Percentiles rank a stretch among this genome's conserved stretches.
Evolutionary conservation across 2,888 invertebrate species (phyloP).

Genomic region (Meganola albula): DNA sequence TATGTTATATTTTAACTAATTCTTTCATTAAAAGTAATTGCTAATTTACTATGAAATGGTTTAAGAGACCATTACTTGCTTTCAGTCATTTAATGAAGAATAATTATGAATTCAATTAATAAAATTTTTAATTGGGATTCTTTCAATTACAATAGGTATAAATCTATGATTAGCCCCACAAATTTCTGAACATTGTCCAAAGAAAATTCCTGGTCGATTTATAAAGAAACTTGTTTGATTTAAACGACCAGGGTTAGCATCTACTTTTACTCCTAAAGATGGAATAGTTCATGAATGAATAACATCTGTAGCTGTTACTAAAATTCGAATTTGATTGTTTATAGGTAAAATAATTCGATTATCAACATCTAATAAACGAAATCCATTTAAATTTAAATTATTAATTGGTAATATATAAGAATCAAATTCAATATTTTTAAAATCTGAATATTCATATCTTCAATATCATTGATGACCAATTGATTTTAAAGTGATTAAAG

Average conservation of each 20-base stretch:
- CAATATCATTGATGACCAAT: constrained; percentile 83
- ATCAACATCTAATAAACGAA: constrained; percentile 81
- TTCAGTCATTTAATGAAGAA: constrained; percentile 81
- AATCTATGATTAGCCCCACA: constrained; percentile 88
- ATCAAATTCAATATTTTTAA: constrained; percentile 78
- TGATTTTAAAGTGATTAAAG: constrained; percentile 78
- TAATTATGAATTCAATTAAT: constrained; percentile 78
- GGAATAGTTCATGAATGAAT: constrained; percentile 83
- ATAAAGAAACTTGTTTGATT: constrained; percentile 80
- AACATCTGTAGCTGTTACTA: constrained; percentile 80
- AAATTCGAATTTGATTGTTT: constrained; percentile 80
- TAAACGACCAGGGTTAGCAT: constrained; percentile 81
- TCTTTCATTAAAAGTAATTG: constrained; percentile 81
- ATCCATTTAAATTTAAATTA: constrained; percentile 51
- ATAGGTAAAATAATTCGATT: constrained; percentile 78
- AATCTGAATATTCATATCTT: constrained; percentile 82
- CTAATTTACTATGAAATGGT: constrained; percentile 80
- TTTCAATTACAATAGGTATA: constrained; percentile 85
- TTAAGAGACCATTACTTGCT: constrained; percentile 85
- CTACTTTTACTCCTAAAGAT: constrained; percentile 80
- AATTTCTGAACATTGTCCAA: constrained; percentile 89
- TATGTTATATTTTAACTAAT: constrained; percentile 74
- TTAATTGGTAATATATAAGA: constrained; percentile 76
- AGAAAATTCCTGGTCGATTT: constrained; percentile 81
- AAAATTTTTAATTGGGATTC: constrained; percentile 70